Evolutionary conservation across 2,113 vertebrate species (phyloP), one percentile per base, ranked within the genome.

Genomic region (Peromyscus leucopus): DNA sequence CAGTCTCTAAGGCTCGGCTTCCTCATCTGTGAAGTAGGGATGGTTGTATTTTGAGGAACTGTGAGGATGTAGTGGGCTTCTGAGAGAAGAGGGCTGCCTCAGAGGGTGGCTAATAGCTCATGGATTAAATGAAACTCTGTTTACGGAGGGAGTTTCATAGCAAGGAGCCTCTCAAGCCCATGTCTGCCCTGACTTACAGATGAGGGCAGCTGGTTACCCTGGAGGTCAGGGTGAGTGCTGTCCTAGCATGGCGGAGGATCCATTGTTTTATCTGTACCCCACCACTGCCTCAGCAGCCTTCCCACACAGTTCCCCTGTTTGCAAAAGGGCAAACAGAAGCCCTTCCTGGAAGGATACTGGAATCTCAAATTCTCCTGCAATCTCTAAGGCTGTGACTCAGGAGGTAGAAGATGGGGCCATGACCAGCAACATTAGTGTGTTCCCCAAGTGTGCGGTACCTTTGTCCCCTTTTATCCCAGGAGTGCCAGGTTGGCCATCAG

Each of bases 401-500:
- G 78, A 55, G 12, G 74, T 8, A 51, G 51, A 21, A 67, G 76
- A 33, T 0, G 11, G 59, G 24, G 55, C 28, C 71, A 76, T 24
- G 19, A 28, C 42, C 57, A 28, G 31, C 6, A 65, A 65, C 31
- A 8, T n/a, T 22, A 11, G 12, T 17, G n/a, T 31, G 15, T 42
- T n/a, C 83, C 67, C 57, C 74, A 48, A 59, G 0, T 87, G 15
- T 24, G 33, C 24, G 89, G 97, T 98, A 99, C 99, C 99, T 98
- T 2, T 96, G 0, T 99, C 98, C 0, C 99, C 99, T 83, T 99
- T 99, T 15, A 0, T 84, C 48, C 99, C 99, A 0, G 97, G 97
- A 5, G 15, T n/a, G 28, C 99, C 99, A 1, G 99, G 99, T 55
- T 31, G 97, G 90, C 99, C 99, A 0, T 99, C 96, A 0, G 93